Evolutionary conservation across 2,797 vertebrate genomes (phyloP), one percentile per base, ranked within the genome.

Genomic region (Tapera naevia): DNA sequence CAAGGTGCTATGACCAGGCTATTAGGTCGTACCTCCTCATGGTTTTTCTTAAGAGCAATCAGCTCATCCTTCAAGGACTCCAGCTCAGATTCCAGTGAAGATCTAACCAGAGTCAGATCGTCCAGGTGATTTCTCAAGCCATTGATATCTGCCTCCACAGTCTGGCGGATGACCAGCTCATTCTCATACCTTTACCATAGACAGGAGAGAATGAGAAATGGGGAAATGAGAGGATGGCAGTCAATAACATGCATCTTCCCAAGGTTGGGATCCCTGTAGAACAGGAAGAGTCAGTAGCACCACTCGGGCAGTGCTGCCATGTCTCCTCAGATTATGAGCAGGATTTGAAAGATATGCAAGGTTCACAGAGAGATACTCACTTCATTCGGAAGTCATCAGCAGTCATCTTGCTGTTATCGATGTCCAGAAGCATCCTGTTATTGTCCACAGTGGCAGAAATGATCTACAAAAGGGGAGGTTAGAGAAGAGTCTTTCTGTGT

Each of bases 51-150:
- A 7, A 97, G 94, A 33, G 89, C 80, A 11, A 86, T 88, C 65
- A 97, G 39, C 64, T 97, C 96, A 22, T 97, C 97, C 82, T 93
- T 92, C 86, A 97, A 9, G 70, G 71, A 33, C 56, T 97, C 96
- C 4, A 87, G 64, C 69, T 97, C 96, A 0, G 97, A 94, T 86
- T 98, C 96, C 91, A 97, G 35, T 27, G 96, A 93, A 48, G 96
- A 88, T 21, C 88, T 41, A 88, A 21, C 88, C 86, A 32, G 64
- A 24, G 81, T 97, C 13, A 97, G 78, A 0, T 69, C 80, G 66
- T 97, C 97, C 95, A 97, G 65, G 18, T 96, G 25, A 10, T 94
- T 94, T 46, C 84, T 82, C 78, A 97, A 69, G 17, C 97, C 97
- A 19, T 97, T 97, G 33, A 96, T 87, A 6, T 98, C 97, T 32